Evolutionary conservation across 2,888 invertebrate genomes (phyloP).

Genomic region (Leptura quadrifasciata): DNA sequence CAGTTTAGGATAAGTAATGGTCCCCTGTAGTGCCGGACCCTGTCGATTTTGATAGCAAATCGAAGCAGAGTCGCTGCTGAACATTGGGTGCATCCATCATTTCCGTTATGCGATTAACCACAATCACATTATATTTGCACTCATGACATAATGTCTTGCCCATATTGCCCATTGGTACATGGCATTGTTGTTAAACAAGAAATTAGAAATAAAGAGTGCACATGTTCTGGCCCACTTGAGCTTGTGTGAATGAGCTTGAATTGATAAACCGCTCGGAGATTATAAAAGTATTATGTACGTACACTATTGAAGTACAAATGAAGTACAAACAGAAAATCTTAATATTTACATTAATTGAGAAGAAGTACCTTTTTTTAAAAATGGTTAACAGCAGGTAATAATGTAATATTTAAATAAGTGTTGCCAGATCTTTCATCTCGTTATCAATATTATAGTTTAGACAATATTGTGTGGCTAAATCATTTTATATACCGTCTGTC

Average conservation of each 20-base stretch:
- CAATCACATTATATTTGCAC: conserved; percentile 72
- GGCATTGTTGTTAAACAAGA: conserved; percentile 63
- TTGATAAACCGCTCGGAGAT: conserved; percentile 30
- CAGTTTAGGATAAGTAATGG: conserved; percentile 74
- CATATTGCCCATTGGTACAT: conserved; percentile 57
- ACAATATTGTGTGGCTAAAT: too few relatives aligned
- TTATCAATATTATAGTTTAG: too few relatives aligned
- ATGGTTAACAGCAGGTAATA: too few relatives aligned
- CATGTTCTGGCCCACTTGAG: conserved; percentile 46
- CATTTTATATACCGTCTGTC: too few relatives aligned
- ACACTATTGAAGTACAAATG: neutral
- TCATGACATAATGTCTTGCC: conserved; percentile 54
- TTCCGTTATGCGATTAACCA: conserved; percentile 73
- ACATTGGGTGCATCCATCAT: conserved; percentile 71
- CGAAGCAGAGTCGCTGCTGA: conserved; percentile 62
- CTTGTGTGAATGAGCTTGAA: conserved; percentile 30
- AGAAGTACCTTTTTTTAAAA: neutral
- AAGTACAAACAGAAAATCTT: neutral
- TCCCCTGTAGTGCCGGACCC: conserved; percentile 68
- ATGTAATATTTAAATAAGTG: too few relatives aligned
- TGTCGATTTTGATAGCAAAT: conserved; percentile 59
- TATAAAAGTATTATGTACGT: conserved; percentile 19
- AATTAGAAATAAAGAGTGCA: conserved; percentile 58
- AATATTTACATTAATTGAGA: neutral
- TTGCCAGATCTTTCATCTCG: too few relatives aligned